phyloP scores from a whole-genome alignment of 2,113 vertebrate species.

The Hippocampus guttulatus region DNA sequence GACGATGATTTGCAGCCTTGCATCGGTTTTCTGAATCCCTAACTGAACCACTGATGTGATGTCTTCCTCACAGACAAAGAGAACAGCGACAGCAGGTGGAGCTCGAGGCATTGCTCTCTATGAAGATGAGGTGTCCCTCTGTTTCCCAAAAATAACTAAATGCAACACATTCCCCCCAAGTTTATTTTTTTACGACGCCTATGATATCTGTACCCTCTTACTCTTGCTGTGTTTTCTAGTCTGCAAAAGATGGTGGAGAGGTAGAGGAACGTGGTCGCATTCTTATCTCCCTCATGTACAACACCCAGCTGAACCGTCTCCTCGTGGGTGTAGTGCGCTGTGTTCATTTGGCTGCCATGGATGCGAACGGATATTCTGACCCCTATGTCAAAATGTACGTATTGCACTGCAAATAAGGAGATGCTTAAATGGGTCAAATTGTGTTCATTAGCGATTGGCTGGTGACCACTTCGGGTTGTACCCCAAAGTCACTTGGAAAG shows the following conservation, averaged over 20 bases:
- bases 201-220: background rate
- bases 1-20: background rate
- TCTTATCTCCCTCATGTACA: conserved; percentile 95
- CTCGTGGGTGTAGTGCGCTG: conserved; percentile 91
- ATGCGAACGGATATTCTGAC: conserved; percentile 95
- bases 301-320: conserved; percentile 83
- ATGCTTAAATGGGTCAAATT: background rate
- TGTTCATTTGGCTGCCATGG: conserved; percentile 94
- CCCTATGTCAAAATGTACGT: conserved; percentile 93
- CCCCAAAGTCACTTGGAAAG: too few relatives aligned
- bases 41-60: conserved; percentile 21
- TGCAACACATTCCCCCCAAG: conserved; percentile 30
- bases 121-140: conserved; percentile 85
- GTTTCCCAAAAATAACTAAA: conserved; percentile 37
- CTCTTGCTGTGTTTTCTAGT: conserved; percentile 56
- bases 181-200: conserved; percentile 9
- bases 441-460: background rate
- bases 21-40: conserved; percentile 9
- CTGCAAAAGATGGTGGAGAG: conserved; percentile 78
- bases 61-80: conserved; percentile 78
- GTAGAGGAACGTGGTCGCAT: conserved; percentile 90
- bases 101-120: conserved; percentile 92
- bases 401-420: background rate
- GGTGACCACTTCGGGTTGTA: too few relatives aligned
- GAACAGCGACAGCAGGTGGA: conserved; percentile 77